Evolutionary conservation across 2,113 vertebrate genomes (phyloP).

Genomic region (Trematomus loennbergii): DNA sequence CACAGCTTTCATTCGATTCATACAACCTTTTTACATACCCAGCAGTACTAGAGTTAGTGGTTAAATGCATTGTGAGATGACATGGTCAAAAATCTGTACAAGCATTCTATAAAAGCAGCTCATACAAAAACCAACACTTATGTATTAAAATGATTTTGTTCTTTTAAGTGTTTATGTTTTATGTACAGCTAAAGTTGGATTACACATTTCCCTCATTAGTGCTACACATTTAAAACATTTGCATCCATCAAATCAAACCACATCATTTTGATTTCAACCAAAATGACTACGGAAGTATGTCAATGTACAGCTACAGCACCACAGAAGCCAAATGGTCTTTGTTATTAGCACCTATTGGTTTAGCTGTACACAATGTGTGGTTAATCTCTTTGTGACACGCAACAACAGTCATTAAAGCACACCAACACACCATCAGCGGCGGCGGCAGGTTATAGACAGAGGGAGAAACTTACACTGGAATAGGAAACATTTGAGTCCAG

Average conservation of each 20-base stretch:
- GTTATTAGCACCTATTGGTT: constrained; percentile 67
- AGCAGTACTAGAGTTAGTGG: constrained; percentile 33
- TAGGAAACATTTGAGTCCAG: constrained; percentile 96
- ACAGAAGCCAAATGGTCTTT: constrained; percentile 64
- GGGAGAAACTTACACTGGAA: constrained; percentile 94
- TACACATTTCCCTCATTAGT: constrained; percentile 29
- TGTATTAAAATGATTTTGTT: constrained; percentile 36
- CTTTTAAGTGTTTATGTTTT: constrained; percentile 33
- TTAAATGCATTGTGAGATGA: constrained; percentile 41
- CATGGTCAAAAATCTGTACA: constrained; percentile 62
- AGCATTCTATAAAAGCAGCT: constrained; percentile 51
- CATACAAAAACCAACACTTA: constrained; percentile 57
- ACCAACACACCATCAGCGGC: constrained; percentile 72
- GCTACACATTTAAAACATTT: constrained; percentile 50
- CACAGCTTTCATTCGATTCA: constrained; percentile 40
- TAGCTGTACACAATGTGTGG: constrained; percentile 56
- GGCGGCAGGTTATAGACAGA: constrained; percentile 76
- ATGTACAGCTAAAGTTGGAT: constrained; percentile 53
- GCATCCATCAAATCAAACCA: constrained; percentile 50
- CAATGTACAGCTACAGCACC: constrained; percentile 60
- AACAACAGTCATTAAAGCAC: constrained; percentile 69
- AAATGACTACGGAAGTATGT: constrained; percentile 28
- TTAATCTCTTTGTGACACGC: constrained; percentile 68
- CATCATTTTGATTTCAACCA: constrained; percentile 12
- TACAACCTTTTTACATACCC: constrained; percentile 38